Evolutionary conservation across 2,113 vertebrate species (phyloP).

Genomic region (Sciurus niger): DNA sequence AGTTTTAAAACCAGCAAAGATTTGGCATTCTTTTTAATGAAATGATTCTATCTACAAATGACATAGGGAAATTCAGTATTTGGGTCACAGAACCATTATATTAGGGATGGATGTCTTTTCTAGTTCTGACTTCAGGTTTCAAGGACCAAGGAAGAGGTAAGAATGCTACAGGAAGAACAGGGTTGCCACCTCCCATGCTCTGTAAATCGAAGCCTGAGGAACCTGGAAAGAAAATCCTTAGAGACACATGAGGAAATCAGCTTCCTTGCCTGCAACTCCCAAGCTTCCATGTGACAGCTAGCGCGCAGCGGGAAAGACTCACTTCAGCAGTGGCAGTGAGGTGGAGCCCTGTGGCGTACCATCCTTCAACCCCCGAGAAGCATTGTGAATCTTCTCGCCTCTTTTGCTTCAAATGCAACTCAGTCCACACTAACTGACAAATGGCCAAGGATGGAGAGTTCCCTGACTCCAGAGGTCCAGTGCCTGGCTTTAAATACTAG

Average conservation of each 20-base stretch:
- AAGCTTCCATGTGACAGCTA: not conserved
- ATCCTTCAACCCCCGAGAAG: not conserved
- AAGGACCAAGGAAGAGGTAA: not conserved
- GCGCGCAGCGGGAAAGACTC: not conserved
- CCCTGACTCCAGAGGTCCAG: too few relatives aligned
- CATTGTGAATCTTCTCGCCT: not conserved
- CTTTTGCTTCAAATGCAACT: slow-evolving; percentile 34
- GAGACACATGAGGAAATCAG: not conserved
- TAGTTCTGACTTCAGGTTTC: not conserved
- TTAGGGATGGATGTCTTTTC: not conserved
- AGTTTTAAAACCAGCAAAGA: not conserved
- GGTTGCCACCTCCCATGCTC: accelerated
- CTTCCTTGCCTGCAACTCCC: not conserved
- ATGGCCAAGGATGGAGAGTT: accelerated
- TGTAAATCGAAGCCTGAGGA: not conserved
- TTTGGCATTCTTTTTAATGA: not conserved
- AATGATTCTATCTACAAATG: not conserved
- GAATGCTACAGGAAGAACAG: not conserved
- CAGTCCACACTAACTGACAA: not conserved
- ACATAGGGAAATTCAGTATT: not conserved
- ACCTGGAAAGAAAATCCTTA: not conserved
- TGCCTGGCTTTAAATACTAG: not conserved
- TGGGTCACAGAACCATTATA: not conserved
- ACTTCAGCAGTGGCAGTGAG: slow-evolving; percentile 69
- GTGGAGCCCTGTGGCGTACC: slow-evolving; percentile 5